phyloP scores from a whole-genome alignment of 2,888 invertebrate species.

The Hoplodrina ambigua region DNA sequence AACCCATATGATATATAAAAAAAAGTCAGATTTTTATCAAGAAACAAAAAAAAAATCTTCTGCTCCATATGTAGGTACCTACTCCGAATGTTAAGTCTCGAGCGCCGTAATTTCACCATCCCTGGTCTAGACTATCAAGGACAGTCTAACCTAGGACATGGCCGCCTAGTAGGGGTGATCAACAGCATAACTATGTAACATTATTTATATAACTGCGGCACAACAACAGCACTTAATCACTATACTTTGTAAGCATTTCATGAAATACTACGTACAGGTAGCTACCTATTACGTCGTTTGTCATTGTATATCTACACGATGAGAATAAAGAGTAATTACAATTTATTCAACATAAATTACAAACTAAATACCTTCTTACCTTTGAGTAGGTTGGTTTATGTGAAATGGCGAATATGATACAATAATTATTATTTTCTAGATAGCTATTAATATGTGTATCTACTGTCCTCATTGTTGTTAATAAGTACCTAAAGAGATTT shows the following conservation, averaged over 20 bases:
- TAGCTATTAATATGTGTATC: no score
- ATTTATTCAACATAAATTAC: background rate
- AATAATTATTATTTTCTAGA: background rate
- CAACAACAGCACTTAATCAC: constrained; percentile 13
- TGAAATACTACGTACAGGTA: background rate
- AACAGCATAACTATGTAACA: background rate
- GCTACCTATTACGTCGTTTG: constrained; percentile 2
- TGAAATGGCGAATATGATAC: background rate
- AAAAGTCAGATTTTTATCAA: no score
- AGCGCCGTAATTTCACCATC: background rate
- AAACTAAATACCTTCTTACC: background rate
- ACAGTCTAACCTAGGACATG: constrained; percentile 8
- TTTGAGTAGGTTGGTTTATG: no score
- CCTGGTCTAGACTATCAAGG: background rate
- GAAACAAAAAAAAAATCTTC: no score
- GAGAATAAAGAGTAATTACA: constrained; percentile 16
- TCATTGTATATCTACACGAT: constrained; percentile 23
- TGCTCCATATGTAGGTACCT: no score
- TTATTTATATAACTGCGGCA: constrained; percentile 6
- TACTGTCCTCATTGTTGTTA: no score
- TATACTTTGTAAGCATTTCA: constrained; percentile 33
- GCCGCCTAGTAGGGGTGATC: background rate
- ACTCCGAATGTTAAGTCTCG: no score
- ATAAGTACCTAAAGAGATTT: no score
- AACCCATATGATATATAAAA: no score